A percentile compares a stretch with the other conserved stretches of the same genome.
These are phyloP conservation scores for Chiloscyllium plagiosum DNA, from an alignment of 2,113 vertebrate genomes.

Conservation along the genomic window DNA sequence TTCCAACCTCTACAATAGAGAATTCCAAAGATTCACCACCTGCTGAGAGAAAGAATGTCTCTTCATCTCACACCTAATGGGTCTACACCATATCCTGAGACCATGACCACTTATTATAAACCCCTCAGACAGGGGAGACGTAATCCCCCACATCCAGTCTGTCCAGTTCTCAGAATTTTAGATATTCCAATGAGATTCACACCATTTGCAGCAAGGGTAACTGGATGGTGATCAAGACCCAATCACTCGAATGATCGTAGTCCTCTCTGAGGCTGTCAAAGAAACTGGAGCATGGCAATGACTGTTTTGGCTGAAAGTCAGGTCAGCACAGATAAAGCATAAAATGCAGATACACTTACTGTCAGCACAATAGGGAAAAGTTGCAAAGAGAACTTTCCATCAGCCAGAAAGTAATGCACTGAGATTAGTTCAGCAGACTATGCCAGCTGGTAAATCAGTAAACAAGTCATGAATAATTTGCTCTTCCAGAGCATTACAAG, in stretches of 20 bases:
- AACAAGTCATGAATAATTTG: conserved; percentile 30
- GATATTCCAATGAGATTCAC: too few species aligned
- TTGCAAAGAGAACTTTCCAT: neutral
- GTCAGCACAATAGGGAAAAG: neutral
- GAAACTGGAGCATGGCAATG: neutral
- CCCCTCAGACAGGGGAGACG: too few species aligned
- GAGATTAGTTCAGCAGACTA: conserved; percentile 15
- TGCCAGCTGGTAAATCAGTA: conserved; percentile 29
- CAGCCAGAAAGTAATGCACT: neutral
- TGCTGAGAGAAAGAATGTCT: too few species aligned
- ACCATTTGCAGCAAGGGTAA: neutral
- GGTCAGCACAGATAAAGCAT: neutral
- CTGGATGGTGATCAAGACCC: neutral
- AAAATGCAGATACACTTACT: neutral
- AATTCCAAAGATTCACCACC: too few species aligned
- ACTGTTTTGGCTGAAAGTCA: neutral
- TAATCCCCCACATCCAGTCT: too few species aligned
- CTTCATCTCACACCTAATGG: too few species aligned
- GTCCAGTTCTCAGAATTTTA: too few species aligned
- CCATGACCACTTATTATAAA: too few species aligned
- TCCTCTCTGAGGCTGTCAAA: neutral
- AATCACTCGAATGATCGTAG: neutral
- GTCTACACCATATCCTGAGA: too few species aligned
- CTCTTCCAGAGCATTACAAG: conserved; percentile 3
- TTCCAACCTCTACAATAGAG: too few species aligned